A percentile compares a stretch with the other conserved stretches of the same genome.
Evolutionary conservation across 1,140 invertebrate genomes (phyloP).

Genomic region (Steinernema feltiae): DNA sequence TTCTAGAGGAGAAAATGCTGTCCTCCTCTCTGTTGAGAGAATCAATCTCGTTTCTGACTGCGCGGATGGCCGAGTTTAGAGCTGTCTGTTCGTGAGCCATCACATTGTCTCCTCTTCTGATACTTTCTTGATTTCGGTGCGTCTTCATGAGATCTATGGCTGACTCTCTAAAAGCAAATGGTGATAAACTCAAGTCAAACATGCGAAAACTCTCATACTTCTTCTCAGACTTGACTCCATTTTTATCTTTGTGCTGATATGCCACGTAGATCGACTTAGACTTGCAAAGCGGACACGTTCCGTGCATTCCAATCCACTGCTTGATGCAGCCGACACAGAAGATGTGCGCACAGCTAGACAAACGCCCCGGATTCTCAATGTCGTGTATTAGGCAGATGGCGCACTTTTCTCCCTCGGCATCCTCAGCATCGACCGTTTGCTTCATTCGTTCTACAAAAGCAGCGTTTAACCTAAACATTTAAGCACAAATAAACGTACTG

Average conservation of each 20-base stretch:
- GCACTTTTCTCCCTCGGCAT: not conserved
- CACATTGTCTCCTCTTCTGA: not conserved
- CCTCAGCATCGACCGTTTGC: not conserved
- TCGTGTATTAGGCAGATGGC: not conserved
- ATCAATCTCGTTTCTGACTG: not conserved
- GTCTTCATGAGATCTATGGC: not conserved
- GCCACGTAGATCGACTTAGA: not conserved
- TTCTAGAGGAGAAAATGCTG: not conserved
- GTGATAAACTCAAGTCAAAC: not conserved
- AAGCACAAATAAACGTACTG: no score
- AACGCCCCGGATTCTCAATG: not conserved
- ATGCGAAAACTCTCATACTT: not conserved
- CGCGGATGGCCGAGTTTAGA: not conserved
- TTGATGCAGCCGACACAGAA: not conserved
- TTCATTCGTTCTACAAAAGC: not conserved
- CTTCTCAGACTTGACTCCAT: no score
- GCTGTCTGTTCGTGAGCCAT: not conserved
- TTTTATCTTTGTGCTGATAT: not conserved
- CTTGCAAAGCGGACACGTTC: not conserved
- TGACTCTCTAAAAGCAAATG: not conserved
- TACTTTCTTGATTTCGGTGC: not conserved
- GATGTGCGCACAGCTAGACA: not conserved
- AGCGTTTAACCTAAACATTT: no score
- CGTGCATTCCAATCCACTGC: not conserved
- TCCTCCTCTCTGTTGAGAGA: not conserved